Conservation (phyloP, 35 echinoderm and acorn worm genomes). For the Apostichopus californicus region DNA sequence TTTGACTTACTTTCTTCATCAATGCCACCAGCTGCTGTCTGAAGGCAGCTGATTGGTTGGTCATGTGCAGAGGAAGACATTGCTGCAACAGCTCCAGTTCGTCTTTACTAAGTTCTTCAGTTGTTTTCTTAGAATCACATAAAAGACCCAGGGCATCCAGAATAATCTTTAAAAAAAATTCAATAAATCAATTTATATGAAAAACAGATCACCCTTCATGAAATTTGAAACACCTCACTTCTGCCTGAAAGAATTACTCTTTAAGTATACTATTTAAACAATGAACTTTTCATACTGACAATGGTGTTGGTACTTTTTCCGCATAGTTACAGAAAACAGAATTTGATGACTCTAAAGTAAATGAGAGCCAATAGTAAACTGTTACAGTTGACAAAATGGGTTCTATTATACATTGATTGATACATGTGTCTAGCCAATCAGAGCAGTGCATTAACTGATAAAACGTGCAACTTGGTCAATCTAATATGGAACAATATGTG, state of each 20-base stretch:
- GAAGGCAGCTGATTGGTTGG: conserved; percentile 77
- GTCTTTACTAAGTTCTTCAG: conserved; percentile 49
- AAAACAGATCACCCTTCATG: too few relatives aligned
- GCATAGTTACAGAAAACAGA: too few relatives aligned
- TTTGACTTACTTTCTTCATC: conserved; percentile 76
- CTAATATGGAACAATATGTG: too few relatives aligned
- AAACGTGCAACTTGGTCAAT: too few relatives aligned
- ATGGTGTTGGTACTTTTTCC: background rate
- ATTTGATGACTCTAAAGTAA: too few relatives aligned
- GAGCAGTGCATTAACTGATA: background rate
- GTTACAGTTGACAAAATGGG: background rate
- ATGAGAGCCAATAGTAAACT: too few relatives aligned
- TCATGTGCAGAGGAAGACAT: conserved; percentile 72
- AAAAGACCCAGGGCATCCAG: conserved; percentile 76
- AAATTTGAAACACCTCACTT: too few relatives aligned
- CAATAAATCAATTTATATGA: background rate
- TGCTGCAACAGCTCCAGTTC: conserved; percentile 69
- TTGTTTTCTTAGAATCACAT: conserved; percentile 88
- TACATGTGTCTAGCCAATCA: background rate
- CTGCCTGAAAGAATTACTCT: too few relatives aligned
- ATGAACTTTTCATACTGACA: background rate
- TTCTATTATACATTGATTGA: background rate
- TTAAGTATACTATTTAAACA: background rate
- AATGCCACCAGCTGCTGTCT: conserved; percentile 77
- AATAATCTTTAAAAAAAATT: conserved; percentile 29